Evolutionary conservation across 2,797 vertebrate species (phyloP).

Genomic region (Coracias cyanogaster): DNA sequence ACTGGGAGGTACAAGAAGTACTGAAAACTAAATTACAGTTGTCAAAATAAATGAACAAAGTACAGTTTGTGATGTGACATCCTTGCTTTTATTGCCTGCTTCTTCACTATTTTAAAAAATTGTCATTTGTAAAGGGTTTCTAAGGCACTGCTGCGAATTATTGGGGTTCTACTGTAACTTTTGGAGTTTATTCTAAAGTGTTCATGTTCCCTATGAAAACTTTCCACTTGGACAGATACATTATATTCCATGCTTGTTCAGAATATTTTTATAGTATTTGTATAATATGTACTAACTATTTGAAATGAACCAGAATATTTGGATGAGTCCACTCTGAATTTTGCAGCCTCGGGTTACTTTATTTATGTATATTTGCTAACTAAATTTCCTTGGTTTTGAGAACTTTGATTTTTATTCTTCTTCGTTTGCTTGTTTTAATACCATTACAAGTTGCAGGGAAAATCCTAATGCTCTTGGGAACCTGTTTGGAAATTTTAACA

Average conservation of each 20-base stretch:
- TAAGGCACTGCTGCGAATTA: conserved; percentile 60
- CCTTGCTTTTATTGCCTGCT: conserved; percentile 70
- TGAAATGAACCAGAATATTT: conserved; percentile 62
- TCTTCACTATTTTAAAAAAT: conserved; percentile 48
- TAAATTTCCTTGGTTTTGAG: conserved; percentile 63
- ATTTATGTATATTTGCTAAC: conserved; percentile 60
- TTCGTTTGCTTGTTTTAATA: conserved; percentile 23
- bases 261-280: conserved; percentile 63
- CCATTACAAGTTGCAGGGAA: conserved; percentile 40
- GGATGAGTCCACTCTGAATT: conserved; percentile 59
- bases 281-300: conserved; percentile 50
- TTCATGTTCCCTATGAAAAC: conserved; percentile 51
- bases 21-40: conserved; percentile 53
- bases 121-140: conserved; percentile 57
- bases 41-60: conserved; percentile 70
- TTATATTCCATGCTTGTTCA: conserved; percentile 50
- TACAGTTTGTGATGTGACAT: conserved; percentile 69
- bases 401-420: conserved; percentile 46
- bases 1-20: conserved; percentile 55
- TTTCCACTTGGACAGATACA: conserved; percentile 36
- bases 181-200: conserved; percentile 48
- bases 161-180: conserved; percentile 64
- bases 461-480: conserved; percentile 40
- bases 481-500: conserved; percentile 6
- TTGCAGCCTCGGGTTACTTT: conserved; percentile 65